Conservation (phyloP, 2,888 invertebrate genomes). For the Alviniconcha strummeri region DNA sequence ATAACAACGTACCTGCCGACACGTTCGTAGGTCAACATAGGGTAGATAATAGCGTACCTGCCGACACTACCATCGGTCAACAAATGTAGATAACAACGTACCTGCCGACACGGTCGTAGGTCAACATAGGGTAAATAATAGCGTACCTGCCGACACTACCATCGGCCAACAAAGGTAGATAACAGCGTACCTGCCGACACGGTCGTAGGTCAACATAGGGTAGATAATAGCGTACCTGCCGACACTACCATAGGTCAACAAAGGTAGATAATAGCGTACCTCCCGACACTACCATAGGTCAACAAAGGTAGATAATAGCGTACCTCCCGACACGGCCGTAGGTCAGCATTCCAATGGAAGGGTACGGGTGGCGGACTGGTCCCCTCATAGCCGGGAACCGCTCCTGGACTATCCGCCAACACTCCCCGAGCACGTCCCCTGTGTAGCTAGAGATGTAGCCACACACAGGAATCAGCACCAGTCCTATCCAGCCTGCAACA, state of each 20-base stretch:
- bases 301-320: constrained; percentile 73
- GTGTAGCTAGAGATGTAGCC: constrained; percentile 84
- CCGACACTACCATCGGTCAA: too few species aligned
- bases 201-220: constrained; percentile 75
- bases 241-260: too few species aligned
- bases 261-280: too few species aligned
- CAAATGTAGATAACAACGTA: too few species aligned
- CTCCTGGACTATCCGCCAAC: constrained; percentile 87
- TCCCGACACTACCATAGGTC: constrained; percentile 74
- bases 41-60: too few species aligned
- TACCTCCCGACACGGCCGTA: constrained; percentile 78
- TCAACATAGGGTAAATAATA: too few species aligned
- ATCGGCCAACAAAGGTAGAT: too few species aligned
- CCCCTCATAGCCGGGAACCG: constrained; percentile 78
- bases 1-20: too few species aligned
- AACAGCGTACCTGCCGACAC: constrained; percentile 59
- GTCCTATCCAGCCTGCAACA: constrained; percentile 80
- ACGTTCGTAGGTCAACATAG: too few species aligned
- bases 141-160: too few species aligned
- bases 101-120: too few species aligned
- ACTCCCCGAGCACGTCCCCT: constrained; percentile 84
- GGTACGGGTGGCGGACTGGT: constrained; percentile 85
- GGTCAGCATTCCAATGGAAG: constrained; percentile 87
- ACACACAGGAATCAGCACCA: constrained; percentile 79
- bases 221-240: too few species aligned